Conservation (phyloP, 2,888 invertebrate species). For the Cremastinae sp. region DNA sequence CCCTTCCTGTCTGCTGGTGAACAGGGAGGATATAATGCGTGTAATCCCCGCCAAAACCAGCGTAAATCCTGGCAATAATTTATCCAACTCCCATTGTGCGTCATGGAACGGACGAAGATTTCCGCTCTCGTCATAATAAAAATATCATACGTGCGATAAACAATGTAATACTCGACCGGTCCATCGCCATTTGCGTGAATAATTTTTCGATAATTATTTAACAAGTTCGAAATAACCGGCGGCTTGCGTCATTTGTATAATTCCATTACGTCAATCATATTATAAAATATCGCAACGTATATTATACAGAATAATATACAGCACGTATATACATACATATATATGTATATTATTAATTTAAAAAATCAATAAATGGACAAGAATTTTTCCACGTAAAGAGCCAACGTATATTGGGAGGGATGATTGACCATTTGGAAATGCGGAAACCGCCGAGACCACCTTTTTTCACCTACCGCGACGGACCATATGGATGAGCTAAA, state of each 20-base stretch:
- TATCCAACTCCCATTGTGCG: constrained; percentile 49
- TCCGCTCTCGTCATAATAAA: constrained; percentile 42
- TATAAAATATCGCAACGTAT: too few relatives aligned
- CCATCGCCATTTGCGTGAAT: neutral
- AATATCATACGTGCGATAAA: constrained; percentile 30
- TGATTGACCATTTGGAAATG: constrained; percentile 33
- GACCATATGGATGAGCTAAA: constrained; percentile 50
- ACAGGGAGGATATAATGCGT: constrained; percentile 55
- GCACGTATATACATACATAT: too few relatives aligned
- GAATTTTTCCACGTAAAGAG: neutral
- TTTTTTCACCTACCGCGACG: constrained; percentile 9
- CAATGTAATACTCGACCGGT: constrained; percentile 10
- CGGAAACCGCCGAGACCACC: constrained; percentile 33
- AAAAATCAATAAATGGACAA: neutral
- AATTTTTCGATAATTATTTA: constrained; percentile 1
- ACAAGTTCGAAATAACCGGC: too few relatives aligned
- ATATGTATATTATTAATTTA: too few relatives aligned
- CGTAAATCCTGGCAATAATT: constrained; percentile 58
- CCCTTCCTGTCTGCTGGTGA: constrained; percentile 37
- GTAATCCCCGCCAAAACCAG: constrained; percentile 58
- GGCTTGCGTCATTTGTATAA: too few relatives aligned
- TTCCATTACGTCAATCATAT: too few relatives aligned
- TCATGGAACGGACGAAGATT: constrained; percentile 39
- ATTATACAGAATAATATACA: too few relatives aligned
- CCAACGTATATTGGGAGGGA: neutral